Evolutionary conservation across 2,797 vertebrate species (phyloP).

Genomic region (Loriculus beryllinus): DNA sequence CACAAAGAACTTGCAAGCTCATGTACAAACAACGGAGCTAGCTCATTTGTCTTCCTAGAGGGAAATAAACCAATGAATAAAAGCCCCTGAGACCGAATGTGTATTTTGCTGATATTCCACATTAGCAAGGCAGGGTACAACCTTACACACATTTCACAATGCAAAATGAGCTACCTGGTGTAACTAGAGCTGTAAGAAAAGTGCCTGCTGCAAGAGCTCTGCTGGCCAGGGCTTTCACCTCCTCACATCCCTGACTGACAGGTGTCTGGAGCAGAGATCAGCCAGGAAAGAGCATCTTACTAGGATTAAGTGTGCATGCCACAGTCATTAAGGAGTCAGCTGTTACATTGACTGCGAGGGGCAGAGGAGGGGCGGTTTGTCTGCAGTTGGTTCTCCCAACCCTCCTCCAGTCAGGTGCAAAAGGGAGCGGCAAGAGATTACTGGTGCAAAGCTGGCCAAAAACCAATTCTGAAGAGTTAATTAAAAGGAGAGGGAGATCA

Average conservation of each 20-base stretch:
- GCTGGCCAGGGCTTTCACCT: not conserved
- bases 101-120: conserved; percentile 8
- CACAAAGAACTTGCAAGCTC: conserved; percentile 31
- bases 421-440: conserved; percentile 45
- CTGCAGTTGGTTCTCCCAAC: conserved; percentile 39
- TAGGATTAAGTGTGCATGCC: conserved; percentile 57
- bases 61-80: conserved; percentile 26
- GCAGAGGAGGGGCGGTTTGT: not conserved
- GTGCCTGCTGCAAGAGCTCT: not conserved
- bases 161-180: conserved; percentile 24
- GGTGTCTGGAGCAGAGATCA: conserved; percentile 31
- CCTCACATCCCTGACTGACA: conserved; percentile 46
- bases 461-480: conserved; percentile 33
- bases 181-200: not conserved
- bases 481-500: conserved; percentile 32
- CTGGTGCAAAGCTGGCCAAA: conserved; percentile 47
- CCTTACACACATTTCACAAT: not conserved
- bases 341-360: conserved; percentile 2
- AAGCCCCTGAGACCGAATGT: not conserved
- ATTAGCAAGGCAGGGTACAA: not conserved
- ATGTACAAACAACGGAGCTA: not conserved
- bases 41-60: not conserved
- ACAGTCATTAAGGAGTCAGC: conserved; percentile 52
- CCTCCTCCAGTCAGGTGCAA: conserved; percentile 53
- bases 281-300: conserved; percentile 52